Conservation (phyloP, 1,140 invertebrate genomes). For the Ruditapes philippinarum region DNA sequence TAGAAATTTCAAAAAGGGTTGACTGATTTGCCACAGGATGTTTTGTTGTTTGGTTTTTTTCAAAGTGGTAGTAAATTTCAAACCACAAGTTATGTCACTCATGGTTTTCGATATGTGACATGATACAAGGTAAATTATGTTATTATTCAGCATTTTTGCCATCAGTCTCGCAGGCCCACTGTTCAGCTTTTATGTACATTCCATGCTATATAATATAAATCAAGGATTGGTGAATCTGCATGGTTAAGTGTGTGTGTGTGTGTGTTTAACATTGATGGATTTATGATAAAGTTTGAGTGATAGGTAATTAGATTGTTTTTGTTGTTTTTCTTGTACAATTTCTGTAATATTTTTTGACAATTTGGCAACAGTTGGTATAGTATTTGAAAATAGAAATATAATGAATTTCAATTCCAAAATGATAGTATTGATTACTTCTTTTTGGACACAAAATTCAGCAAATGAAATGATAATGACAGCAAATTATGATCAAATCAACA, state of each 20-base stretch:
- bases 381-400: no score
- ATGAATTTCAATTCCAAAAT: no score
- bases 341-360: no score
- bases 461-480: no score
- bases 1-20: no score
- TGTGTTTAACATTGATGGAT: constrained; percentile 2
- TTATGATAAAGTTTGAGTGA: background rate
- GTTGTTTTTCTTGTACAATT: background rate
- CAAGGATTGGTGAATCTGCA: background rate
- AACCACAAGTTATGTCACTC: background rate
- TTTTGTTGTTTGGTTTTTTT: background rate
- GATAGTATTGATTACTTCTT: no score
- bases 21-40: background rate
- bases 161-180: no score
- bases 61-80: no score
- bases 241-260: no score
- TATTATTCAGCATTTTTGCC: background rate
- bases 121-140: background rate
- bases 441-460: no score
- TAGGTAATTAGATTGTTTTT: background rate
- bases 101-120: background rate
- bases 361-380: no score
- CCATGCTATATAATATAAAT: background rate
- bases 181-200: background rate
- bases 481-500: no score